Base-by-base conservation (phyloP, 2,113 vertebrate genomes). In the Protomyctophum bolini region DNA sequence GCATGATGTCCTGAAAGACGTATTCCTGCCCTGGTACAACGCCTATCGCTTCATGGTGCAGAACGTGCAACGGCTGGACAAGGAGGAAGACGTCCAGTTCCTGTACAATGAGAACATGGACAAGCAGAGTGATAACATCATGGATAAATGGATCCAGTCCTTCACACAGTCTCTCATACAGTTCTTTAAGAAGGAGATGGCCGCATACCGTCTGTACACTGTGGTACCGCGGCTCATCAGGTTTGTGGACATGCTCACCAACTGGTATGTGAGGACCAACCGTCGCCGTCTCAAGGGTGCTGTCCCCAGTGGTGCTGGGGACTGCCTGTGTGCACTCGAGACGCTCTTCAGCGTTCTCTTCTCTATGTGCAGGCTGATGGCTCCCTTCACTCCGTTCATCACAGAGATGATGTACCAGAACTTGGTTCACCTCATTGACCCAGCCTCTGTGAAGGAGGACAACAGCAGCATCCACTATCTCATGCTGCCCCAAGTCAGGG, bases 371-470 rank as follows among this genome's bases (percentile, higher is more conserved):
- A 94, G 95, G 82, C 93, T 99, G 68, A 99, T 99, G 97, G 98
- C 98, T 75, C 97, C 98, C 9, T 99, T 98, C 77, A 99, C 96
- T 57, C 98, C 98, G 9, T 99, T 99, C 92, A 97, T 99, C 83
- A 99, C 98, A 2, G 98, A 99, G 87, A 87, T 99, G 92, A 98
- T 99, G 94, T 99, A 98, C 89, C 98, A 98, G 92, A 99, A 98
- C 81, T 92, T 99, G 79, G 92, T 93, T 83, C 91, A 93, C 9
- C 92, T 99, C 84, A 93, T 98, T 8, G 95, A 99, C 83, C 95
- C 96, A 0, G 72, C 86, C 10, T 96, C 95, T 0, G 72, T 96
- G 73, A 96, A 98, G 49, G 98, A 97, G 86, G 96, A 97, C 68
- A 76, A 85, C 5, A 79, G 93, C 66, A 99, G 98, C 89, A 98